Evolutionary conservation across 2,888 invertebrate species (phyloP).

Genomic region (Acrobasis consociella): DNA sequence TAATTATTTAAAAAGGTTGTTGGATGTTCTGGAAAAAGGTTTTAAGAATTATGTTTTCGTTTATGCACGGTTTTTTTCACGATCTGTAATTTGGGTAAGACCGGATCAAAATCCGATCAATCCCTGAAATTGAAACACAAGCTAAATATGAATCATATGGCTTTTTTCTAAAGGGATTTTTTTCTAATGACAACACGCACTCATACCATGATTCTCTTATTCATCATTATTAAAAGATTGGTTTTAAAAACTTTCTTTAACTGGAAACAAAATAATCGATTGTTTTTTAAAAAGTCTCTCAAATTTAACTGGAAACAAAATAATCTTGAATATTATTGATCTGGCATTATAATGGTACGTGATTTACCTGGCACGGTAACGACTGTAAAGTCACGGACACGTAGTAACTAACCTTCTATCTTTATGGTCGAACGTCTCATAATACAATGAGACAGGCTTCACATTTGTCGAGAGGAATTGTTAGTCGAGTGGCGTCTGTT

Average conservation of each 20-base stretch:
- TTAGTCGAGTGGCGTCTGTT: neutral
- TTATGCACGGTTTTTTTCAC: neutral
- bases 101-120: conserved; percentile 13
- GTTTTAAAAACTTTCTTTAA: too few species aligned
- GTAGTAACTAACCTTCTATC: conserved; percentile 1
- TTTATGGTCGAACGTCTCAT: conserved; percentile 4
- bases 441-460: neutral
- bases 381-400: conserved; percentile 19
- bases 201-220: neutral
- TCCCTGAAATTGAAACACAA: neutral
- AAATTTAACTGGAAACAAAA: neutral
- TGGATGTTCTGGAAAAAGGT: neutral
- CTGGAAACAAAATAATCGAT: too few species aligned
- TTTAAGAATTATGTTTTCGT: neutral
- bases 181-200: neutral
- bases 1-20: too few species aligned
- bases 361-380: conserved; percentile 4
- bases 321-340: neutral
- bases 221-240: neutral
- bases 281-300: neutral
- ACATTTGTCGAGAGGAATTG: conserved; percentile 1
- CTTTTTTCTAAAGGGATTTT: neutral
- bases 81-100: neutral
- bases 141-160: neutral
- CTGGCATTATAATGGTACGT: conserved; percentile 2